Percentiles rank a stretch among this genome's conserved stretches.
These are phyloP conservation scores for Papilio xuthus DNA, from an alignment of 1,140 invertebrate species.

Conservation along the genomic window DNA sequence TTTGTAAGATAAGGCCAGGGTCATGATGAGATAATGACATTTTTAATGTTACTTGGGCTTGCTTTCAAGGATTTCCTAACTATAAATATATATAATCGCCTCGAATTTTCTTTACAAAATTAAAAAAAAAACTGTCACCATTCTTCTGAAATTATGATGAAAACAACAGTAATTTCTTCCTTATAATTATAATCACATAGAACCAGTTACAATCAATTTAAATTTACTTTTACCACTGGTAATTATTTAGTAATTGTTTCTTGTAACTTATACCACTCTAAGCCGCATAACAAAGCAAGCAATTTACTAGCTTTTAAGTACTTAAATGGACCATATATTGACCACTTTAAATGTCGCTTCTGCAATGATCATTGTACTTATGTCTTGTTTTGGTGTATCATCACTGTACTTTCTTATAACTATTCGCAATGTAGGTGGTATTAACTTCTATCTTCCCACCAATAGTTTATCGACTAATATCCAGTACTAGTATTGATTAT, in stretches of 20 bases:
- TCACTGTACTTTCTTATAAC: neutral
- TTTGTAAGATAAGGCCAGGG: too few relatives aligned
- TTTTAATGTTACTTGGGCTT: too few relatives aligned
- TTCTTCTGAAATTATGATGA: too few relatives aligned
- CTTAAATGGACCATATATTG: slow-evolving; percentile 54
- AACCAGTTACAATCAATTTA: neutral
- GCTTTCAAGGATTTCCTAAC: too few relatives aligned
- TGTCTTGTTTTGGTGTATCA: neutral
- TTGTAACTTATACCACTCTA: slow-evolving; percentile 44
- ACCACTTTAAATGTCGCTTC: slow-evolving; percentile 37
- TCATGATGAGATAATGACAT: too few relatives aligned
- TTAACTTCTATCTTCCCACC: neutral
- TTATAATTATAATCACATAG: neutral
- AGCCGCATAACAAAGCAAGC: slow-evolving; percentile 49
- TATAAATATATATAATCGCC: too few relatives aligned
- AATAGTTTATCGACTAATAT: neutral
- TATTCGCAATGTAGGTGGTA: neutral
- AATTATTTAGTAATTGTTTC: slow-evolving; percentile 8
- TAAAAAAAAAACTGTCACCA: too few relatives aligned
- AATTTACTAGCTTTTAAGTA: slow-evolving; percentile 56
- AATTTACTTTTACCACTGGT: neutral
- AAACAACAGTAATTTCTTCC: neutral
- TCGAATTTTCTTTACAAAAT: too few relatives aligned
- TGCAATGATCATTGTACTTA: slow-evolving; percentile 25
- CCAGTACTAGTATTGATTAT: too few relatives aligned